These are phyloP conservation scores for Sebastes glaucus DNA, from an alignment of 2,797 vertebrate genomes.

Conservation along the genomic window DNA sequence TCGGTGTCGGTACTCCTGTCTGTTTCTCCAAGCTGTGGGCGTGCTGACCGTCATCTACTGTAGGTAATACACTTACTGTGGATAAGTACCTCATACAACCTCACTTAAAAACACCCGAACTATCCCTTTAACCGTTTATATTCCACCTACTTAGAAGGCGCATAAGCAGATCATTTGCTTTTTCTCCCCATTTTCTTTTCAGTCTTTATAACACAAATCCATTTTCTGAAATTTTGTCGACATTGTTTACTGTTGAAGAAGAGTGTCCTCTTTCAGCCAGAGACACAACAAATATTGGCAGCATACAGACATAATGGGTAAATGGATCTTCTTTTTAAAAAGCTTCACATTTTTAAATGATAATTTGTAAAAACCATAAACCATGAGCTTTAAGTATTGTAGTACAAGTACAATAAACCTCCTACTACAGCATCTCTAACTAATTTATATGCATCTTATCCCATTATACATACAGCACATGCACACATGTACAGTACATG, in stretches of 20 bases:
- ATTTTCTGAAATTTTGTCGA: not conserved
- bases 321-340: not conserved
- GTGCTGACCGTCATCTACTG: too few species aligned
- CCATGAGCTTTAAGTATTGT: not conserved
- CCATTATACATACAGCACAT: not conserved
- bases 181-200: not conserved
- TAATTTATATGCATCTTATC: not conserved
- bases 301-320: not conserved
- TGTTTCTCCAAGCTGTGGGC: too few species aligned
- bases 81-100: too few species aligned
- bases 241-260: conserved; percentile 1
- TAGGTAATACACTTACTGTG: too few species aligned
- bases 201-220: not conserved
- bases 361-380: not conserved
- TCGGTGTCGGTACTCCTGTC: too few species aligned
- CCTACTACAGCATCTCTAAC: too few species aligned
- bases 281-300: not conserved
- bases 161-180: conserved; percentile 4
- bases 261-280: not conserved
- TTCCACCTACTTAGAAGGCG: not conserved
- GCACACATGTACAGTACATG: not conserved
- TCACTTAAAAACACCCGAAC: too few species aligned
- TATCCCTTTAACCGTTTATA: not conserved
- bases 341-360: not conserved
- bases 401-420: not conserved